These are phyloP conservation scores for Ceratothoa steindachneri DNA, from an alignment of 2,888 invertebrate genomes.

Conservation along the genomic window DNA sequence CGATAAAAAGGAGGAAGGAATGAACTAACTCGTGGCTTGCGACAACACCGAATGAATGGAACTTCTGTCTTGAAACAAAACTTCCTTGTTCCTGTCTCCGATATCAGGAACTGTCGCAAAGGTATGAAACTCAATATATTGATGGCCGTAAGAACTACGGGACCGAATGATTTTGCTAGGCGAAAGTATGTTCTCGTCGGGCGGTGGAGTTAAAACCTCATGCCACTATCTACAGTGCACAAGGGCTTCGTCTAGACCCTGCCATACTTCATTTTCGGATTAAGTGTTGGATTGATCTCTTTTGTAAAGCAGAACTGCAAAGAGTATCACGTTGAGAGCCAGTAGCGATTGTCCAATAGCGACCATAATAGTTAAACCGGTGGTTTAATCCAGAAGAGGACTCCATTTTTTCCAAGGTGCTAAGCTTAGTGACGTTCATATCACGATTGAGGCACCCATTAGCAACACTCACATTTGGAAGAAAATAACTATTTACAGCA, in stretches of 20 bases:
- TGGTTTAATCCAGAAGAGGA: constrained; percentile 41
- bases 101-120: too few species aligned
- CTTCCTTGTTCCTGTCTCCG: too few species aligned
- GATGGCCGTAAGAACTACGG: too few species aligned
- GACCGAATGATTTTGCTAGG: too few species aligned
- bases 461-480: constrained; percentile 40
- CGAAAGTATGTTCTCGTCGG: too few species aligned
- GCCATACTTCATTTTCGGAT: constrained; percentile 39
- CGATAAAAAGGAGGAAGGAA: too few species aligned
- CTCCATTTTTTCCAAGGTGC: not conserved
- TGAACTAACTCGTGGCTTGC: too few species aligned
- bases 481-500: not conserved
- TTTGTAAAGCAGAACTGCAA: constrained; percentile 38
- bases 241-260: constrained; percentile 40
- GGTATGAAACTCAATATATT: too few species aligned
- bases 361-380: constrained; percentile 38
- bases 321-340: constrained; percentile 42
- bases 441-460: constrained; percentile 22
- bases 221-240: constrained; percentile 41
- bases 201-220: too few species aligned
- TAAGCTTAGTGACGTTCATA: constrained; percentile 14
- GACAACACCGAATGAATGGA: too few species aligned
- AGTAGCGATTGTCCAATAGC: constrained; percentile 40
- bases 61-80: too few species aligned
- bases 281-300: constrained; percentile 25